Evolutionary conservation across 2,113 vertebrate genomes (phyloP).

Genomic region (Xenus cinereus): DNA sequence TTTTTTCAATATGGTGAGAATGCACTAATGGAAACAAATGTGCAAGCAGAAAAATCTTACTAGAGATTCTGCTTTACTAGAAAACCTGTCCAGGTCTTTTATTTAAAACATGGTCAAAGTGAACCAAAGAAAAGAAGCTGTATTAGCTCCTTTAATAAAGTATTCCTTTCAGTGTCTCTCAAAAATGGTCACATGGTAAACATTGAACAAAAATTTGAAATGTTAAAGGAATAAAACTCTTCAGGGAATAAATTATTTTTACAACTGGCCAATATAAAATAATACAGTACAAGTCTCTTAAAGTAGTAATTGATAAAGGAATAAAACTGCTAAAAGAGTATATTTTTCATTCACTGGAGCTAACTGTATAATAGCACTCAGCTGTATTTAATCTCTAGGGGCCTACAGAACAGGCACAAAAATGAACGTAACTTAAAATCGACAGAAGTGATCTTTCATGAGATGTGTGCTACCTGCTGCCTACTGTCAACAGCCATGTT

Average conservation of each 20-base stretch:
- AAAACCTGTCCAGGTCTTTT: background rate
- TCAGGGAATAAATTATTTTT: conserved; percentile 57
- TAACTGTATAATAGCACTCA: conserved; percentile 39
- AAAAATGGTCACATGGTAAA: conserved; percentile 25
- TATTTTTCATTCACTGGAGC: conserved; percentile 50
- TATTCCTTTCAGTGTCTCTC: conserved; percentile 1
- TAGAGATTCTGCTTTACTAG: background rate
- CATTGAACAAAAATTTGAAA: conserved; percentile 38
- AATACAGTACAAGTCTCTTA: conserved; percentile 48
- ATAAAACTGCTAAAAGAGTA: conserved; percentile 61
- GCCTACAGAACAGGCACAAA: background rate
- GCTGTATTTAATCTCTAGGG: conserved; percentile 53
- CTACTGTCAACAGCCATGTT: background rate
- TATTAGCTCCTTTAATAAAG: background rate
- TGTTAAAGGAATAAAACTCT: conserved; percentile 54
- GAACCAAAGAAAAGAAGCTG: background rate
- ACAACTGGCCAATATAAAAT: conserved; percentile 66
- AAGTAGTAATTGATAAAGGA: conserved; percentile 63
- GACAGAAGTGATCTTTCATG: background rate
- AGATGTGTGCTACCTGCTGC: conserved; percentile 15
- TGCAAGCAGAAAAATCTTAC: background rate
- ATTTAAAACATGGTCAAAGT: background rate
- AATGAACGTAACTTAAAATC: conserved; percentile 30
- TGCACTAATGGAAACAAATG: background rate
- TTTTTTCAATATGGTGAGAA: background rate